Evolutionary conservation across 2,113 vertebrate species (phyloP), one percentile per base, ranked within the genome.

Genomic region (Chaenocephalus aceratus): DNA sequence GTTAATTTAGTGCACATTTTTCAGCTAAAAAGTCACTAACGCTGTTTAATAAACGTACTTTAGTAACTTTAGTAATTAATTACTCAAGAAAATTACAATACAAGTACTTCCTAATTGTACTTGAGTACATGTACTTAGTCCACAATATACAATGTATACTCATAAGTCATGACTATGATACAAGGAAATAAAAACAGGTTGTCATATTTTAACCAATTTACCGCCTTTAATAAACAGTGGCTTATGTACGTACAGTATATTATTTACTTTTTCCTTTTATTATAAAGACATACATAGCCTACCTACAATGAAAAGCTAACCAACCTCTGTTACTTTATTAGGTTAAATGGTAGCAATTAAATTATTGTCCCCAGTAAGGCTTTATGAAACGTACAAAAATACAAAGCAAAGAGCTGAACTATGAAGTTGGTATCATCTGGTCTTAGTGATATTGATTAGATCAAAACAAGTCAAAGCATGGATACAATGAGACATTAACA

Each of bases 271-370:
- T 51, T 73, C 70, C 66, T 67, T 70, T 88, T 79, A 81, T 82
- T 89, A 92, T 65, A 89, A 91, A 91, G 77, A 91, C 84, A 87
- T 80, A 77, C 77, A 80, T 60, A 68, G 54, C 44, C 85, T 58
- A 77, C 75, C 67, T 74, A 88, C 71, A 79, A 86, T 72, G 73
- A 63, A 52, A 83, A 71, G 57, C 51, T 79, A 60, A 66, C 49
- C 53, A 30, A 60, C 66, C 51, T 18, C 15, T 18, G 21, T 59
- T 78, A 36, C 56, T 71, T 80, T 67, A 59, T 49, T 82, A 79
- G 81, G 82, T 89, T 82, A 89, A 88, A 92, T 91, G 87, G 87
- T 88, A 89, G 85, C 89, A 91, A 91, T 91, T 90, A 57, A 88
- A 83, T 82, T 75, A 77, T 49, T 72, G 79, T 90, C 85, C 75